Evolutionary conservation across 2,113 vertebrate species (phyloP).

Genomic region (Choloepus hoffmanni): DNA sequence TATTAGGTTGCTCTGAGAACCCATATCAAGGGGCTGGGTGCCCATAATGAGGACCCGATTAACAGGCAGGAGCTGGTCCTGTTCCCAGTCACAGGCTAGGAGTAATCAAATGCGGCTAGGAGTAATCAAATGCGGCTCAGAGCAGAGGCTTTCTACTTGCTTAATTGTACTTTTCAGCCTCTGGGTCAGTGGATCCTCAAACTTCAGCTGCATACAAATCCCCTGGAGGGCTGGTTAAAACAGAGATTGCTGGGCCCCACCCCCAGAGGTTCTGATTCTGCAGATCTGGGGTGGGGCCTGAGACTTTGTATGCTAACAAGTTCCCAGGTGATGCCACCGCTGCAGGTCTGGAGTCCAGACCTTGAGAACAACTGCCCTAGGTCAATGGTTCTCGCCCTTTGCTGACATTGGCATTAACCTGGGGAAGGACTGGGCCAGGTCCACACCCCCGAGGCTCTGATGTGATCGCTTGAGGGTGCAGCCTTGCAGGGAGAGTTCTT

Average conservation of each 20-base stretch:
- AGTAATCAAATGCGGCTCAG: not conserved
- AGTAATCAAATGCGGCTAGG: not conserved
- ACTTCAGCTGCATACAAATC: not conserved
- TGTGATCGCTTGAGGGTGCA: accelerated
- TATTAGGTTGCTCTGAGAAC: not conserved
- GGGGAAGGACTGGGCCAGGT: too few relatives aligned
- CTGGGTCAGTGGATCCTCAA: not conserved
- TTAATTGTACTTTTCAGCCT: not conserved
- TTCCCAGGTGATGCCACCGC: not conserved
- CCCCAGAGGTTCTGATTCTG: not conserved
- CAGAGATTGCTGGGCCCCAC: too few relatives aligned
- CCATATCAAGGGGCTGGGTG: accelerated
- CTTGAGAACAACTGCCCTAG: not conserved
- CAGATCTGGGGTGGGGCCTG: not conserved
- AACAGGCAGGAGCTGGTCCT: not conserved
- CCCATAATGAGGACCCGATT: not conserved
- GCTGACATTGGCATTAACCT: not conserved
- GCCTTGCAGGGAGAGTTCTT: not conserved
- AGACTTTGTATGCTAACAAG: not conserved
- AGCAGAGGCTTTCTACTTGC: not conserved
- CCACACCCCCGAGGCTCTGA: not conserved
- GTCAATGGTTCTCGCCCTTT: not conserved
- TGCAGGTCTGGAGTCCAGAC: not conserved
- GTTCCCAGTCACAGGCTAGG: not conserved
- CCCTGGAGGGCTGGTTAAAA: not conserved